Conservation (phyloP, 1,140 invertebrate species). For the Goniozus legneri region DNA sequence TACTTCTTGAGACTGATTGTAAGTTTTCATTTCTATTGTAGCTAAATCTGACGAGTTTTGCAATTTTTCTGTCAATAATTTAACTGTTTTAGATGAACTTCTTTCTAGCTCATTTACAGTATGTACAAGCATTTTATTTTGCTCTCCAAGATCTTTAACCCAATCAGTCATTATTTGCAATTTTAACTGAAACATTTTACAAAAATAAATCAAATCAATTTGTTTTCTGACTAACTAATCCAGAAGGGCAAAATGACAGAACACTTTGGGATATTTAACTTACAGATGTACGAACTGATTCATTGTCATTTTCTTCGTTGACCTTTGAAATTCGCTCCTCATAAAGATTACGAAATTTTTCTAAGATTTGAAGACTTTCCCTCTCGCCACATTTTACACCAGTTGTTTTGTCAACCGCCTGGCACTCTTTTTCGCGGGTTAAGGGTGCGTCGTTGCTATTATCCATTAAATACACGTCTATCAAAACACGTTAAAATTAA, state of each 20-base stretch:
- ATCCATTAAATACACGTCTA: not conserved
- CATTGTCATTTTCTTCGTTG: slow-evolving; percentile 17
- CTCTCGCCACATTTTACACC: slow-evolving; percentile 26
- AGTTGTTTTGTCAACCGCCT: slow-evolving; percentile 16
- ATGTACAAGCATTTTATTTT: slow-evolving; percentile 58
- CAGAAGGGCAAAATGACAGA: not conserved
- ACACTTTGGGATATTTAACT: slow-evolving; percentile 8
- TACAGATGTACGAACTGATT: slow-evolving; percentile 27
- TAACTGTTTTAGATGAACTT: slow-evolving; percentile 54
- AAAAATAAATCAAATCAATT: not conserved
- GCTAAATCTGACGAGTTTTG: slow-evolving; percentile 42
- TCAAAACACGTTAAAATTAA: not conserved
- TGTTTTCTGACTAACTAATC: slow-evolving; percentile 11
- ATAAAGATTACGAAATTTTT: slow-evolving; percentile 36
- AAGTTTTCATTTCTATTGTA: slow-evolving; percentile 33
- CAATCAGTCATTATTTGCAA: slow-evolving; percentile 55
- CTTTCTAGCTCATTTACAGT: slow-evolving; percentile 58
- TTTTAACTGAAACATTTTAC: slow-evolving; percentile 45
- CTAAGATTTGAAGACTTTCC: slow-evolving; percentile 31
- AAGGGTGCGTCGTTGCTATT: not conserved
- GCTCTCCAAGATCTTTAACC: slow-evolving; percentile 57
- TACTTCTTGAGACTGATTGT: slow-evolving; percentile 37
- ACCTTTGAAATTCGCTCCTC: slow-evolving; percentile 30
- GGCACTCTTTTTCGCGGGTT: slow-evolving; percentile 6
- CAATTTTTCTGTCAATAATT: slow-evolving; percentile 55